Conservation (phyloP, 64 coral and sea anemone genomes). For the Pachyseris speciosa region DNA sequence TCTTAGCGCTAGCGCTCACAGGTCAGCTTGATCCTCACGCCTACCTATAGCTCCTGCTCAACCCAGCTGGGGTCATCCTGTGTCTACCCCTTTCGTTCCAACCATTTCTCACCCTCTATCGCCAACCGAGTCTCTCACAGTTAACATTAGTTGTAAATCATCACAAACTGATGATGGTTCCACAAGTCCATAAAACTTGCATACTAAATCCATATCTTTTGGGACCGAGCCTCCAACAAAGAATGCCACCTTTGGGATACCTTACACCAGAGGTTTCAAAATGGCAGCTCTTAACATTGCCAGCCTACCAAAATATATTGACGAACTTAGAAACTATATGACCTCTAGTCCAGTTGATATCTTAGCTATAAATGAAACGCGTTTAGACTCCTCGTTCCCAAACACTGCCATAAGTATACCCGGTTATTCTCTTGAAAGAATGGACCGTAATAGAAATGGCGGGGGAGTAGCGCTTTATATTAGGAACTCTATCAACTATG, state of each 20-base stretch:
- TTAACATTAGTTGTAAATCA: too few relatives aligned
- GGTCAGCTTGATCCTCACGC: neutral
- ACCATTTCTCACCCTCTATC: too few relatives aligned
- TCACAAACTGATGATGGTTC: too few relatives aligned
- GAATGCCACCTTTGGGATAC: neutral
- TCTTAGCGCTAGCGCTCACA: neutral
- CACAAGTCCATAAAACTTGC: too few relatives aligned
- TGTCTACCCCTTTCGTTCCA: neutral
- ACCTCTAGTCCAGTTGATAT: neutral
- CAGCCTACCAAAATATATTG: neutral
- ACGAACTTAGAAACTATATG: neutral
- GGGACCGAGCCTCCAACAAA: too few relatives aligned
- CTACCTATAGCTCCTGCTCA: neutral
- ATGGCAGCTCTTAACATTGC: neutral
- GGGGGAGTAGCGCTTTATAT: too few relatives aligned
- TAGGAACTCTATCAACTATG: too few relatives aligned
- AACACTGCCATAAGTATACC: neutral
- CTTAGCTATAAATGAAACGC: neutral
- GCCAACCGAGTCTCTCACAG: too few relatives aligned
- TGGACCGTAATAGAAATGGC: too few relatives aligned
- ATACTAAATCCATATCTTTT: neutral
- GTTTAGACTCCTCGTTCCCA: neutral
- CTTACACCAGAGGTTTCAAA: neutral
- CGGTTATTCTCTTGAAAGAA: neutral
- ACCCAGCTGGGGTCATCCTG: neutral